Evolutionary conservation across 2,888 invertebrate genomes (phyloP).

Genomic region (Pristionchus maxplancki): DNA sequence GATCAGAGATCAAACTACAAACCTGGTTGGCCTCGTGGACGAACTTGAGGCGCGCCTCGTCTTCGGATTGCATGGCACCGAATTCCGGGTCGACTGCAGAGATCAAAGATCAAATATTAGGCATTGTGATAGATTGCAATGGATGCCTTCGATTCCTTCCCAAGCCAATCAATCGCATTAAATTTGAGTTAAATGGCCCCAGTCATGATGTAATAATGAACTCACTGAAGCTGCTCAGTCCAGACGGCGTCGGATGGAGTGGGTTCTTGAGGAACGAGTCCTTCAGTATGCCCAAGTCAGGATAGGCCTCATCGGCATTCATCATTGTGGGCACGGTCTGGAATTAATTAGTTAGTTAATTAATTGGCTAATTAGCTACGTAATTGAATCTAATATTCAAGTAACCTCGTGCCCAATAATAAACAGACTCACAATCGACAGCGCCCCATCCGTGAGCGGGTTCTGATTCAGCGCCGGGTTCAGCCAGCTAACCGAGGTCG

Average conservation of each 20-base stretch:
- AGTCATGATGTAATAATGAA: too few species aligned
- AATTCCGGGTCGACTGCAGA: slow-evolving; percentile 50
- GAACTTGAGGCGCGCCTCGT: slow-evolving; percentile 53
- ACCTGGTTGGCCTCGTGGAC: slow-evolving; percentile 56
- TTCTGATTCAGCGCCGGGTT: slow-evolving; percentile 53
- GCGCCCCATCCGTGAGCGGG: slow-evolving; percentile 29
- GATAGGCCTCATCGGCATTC: background rate
- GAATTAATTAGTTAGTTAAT: background rate
- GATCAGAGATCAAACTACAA: slow-evolving; percentile 9
- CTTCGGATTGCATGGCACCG: slow-evolving; percentile 51
- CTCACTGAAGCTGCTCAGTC: background rate
- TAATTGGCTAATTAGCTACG: background rate
- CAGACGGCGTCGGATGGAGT: background rate
- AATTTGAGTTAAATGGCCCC: too few species aligned
- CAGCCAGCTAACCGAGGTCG: slow-evolving; percentile 60
- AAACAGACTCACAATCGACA: background rate
- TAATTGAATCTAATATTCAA: background rate
- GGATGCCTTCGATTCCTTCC: too few species aligned
- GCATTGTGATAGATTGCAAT: background rate
- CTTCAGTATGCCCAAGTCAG: background rate
- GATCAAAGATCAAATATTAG: slow-evolving; percentile 26
- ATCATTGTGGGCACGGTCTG: background rate
- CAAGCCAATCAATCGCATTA: too few species aligned
- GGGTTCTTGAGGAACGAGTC: background rate
- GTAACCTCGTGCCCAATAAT: too few species aligned